Conservation (phyloP, 2,888 invertebrate species). For the Silvanus unidentatus region DNA sequence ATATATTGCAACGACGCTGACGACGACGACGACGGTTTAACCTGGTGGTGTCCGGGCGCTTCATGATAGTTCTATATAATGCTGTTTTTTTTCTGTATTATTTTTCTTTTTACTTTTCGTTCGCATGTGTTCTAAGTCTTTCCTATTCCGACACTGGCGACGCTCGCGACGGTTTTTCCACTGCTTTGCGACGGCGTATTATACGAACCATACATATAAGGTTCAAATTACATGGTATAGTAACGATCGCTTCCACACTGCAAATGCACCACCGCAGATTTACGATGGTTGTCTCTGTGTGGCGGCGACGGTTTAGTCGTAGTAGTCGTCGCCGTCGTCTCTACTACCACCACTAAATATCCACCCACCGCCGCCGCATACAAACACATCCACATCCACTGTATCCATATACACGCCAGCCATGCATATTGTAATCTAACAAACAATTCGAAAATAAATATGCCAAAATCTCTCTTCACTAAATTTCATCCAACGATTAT, state of each 20-base stretch:
- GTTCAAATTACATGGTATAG: conserved; percentile 16
- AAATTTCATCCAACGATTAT: no score
- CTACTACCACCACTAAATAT: background rate
- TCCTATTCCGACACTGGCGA: conserved; percentile 18
- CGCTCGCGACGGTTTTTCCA: conserved; percentile 10
- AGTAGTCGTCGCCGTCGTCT: background rate
- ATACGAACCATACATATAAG: conserved; percentile 8
- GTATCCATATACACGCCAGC: no score
- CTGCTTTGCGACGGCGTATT: conserved; percentile 14
- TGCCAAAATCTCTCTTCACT: no score
- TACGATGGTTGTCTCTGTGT: conserved; percentile 15
- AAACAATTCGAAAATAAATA: no score
- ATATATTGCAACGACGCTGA: conserved; percentile 31
- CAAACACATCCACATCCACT: no score
- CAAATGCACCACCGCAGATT: conserved; percentile 30
- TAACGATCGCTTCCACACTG: conserved; percentile 32
- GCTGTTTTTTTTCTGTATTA: conserved; percentile 15
- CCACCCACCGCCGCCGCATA: background rate
- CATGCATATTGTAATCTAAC: no score
- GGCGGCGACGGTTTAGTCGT: conserved; percentile 7
- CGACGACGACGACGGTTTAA: conserved; percentile 20
- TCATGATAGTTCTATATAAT: conserved; percentile 20
- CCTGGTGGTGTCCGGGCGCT: conserved; percentile 28
- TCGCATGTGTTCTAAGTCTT: conserved; percentile 4
- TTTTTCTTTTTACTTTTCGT: conserved; percentile 14